Conservation (phyloP, 1,140 invertebrate genomes). For the Lineus longissimus region DNA sequence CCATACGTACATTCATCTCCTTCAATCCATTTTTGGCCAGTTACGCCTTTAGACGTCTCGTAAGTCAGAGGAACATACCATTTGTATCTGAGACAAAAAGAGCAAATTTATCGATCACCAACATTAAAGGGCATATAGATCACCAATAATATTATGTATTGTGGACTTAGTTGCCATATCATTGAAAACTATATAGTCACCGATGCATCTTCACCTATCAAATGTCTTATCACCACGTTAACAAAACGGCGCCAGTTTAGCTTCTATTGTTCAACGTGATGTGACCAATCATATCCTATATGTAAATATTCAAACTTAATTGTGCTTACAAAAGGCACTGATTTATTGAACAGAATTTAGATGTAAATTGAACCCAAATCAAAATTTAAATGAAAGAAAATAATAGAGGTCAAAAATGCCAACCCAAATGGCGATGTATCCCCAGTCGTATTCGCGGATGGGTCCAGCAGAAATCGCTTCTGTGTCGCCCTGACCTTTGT, state of each 20-base stretch:
- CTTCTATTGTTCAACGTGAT: too few species aligned
- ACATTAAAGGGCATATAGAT: too few species aligned
- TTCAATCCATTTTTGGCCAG: constrained; percentile 24
- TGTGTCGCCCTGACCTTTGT: constrained; percentile 55
- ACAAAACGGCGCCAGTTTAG: too few species aligned
- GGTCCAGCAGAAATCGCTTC: constrained; percentile 44
- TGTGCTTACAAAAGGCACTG: too few species aligned
- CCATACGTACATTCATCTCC: constrained; percentile 15
- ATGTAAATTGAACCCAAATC: neutral
- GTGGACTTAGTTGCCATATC: too few species aligned
- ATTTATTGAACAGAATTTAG: neutral
- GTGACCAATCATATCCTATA: too few species aligned
- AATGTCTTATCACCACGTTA: too few species aligned
- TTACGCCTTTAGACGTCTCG: constrained; percentile 59
- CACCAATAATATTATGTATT: too few species aligned
- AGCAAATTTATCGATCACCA: too few species aligned
- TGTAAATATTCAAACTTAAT: too few species aligned
- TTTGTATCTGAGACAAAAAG: constrained; percentile 44
- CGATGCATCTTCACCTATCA: too few species aligned
- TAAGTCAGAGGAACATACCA: constrained; percentile 83
- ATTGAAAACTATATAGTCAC: too few species aligned
- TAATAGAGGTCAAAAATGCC: neutral
- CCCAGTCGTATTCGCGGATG: constrained; percentile 20
- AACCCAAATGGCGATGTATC: constrained; percentile 38
- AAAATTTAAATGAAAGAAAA: constrained; percentile 2